Conservation (phyloP, 1,140 invertebrate species). For the Pseudobourletiella spinata region DNA sequence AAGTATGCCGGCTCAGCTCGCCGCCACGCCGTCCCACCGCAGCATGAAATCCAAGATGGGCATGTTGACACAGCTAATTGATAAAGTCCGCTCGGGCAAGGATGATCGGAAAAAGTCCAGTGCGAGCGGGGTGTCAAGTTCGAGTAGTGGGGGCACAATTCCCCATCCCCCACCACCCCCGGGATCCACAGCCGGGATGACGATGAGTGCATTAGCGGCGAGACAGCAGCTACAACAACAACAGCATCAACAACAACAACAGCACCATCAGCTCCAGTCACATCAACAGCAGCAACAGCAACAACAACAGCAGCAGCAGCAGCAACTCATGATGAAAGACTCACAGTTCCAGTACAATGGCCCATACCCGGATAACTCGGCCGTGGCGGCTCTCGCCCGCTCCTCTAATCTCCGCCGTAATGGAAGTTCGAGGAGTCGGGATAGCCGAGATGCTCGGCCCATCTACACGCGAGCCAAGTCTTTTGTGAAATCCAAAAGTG, state of each 20-base stretch:
- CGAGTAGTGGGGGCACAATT: constrained; percentile 22
- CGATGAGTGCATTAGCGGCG: too few relatives aligned
- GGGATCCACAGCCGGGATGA: constrained; percentile 9
- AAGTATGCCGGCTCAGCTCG: constrained; percentile 4
- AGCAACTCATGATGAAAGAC: constrained; percentile 27
- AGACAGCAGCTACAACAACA: too few relatives aligned
- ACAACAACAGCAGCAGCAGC: constrained; percentile 9
- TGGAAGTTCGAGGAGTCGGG: constrained; percentile 3
- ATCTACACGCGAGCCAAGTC: constrained; percentile 33
- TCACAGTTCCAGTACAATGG: constrained; percentile 30
- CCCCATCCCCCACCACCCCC: constrained; percentile 19
- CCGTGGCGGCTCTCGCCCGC: constrained; percentile 23
- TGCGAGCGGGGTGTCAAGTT: constrained; percentile 25
- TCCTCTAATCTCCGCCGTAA: constrained; percentile 2
- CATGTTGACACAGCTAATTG: constrained; percentile 48
- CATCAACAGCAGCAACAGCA: too few relatives aligned
- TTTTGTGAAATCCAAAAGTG: constrained; percentile 35
- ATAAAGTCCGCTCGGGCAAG: constrained; percentile 40
- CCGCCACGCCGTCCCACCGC: neutral
- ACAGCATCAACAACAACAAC: too few relatives aligned
- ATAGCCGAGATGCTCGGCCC: constrained; percentile 18
- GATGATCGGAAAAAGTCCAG: constrained; percentile 35
- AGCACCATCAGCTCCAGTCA: too few relatives aligned
- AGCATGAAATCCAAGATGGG: constrained; percentile 36
- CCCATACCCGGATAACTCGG: constrained; percentile 22